Percentiles rank a stretch among this genome's conserved stretches.
Conservation (phyloP, 1,140 invertebrate species). For the Trichomalopsis sarcophagae region DNA sequence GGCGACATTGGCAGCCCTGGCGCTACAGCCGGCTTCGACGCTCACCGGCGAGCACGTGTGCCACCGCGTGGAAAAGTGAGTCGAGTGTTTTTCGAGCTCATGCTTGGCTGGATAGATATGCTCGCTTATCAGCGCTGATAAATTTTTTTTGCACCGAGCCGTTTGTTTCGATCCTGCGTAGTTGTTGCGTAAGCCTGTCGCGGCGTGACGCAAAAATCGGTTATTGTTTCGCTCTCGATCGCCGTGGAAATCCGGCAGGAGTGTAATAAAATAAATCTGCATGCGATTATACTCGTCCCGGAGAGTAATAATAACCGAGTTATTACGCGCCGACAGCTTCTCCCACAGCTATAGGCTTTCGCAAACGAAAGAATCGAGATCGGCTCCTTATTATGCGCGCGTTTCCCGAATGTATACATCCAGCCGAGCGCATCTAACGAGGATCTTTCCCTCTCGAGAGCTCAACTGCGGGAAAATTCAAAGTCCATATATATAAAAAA, state of each 20-base stretch:
- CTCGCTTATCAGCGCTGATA: background rate
- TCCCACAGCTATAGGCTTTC: background rate
- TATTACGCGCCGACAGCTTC: background rate
- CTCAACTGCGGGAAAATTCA: background rate
- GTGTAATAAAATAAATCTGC: background rate
- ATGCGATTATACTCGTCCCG: background rate
- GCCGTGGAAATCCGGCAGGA: background rate
- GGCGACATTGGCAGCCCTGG: slow-evolving; percentile 60
- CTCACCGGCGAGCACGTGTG: slow-evolving; percentile 71
- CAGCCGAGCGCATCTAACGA: background rate
- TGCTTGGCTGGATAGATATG: background rate
- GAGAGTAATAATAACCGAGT: background rate
- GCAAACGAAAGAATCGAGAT: background rate
- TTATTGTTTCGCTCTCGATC: background rate
- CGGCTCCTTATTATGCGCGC: background rate
- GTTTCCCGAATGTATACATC: background rate
- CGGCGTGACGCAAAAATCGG: background rate
- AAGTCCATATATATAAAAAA: background rate
- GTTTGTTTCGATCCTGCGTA: background rate
- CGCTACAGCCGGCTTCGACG: slow-evolving; percentile 61
- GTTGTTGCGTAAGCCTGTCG: background rate
- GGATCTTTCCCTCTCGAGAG: background rate
- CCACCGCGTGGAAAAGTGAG: slow-evolving; percentile 71
- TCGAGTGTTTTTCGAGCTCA: slow-evolving; percentile 19
- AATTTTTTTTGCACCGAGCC: background rate